Base-by-base conservation (phyloP, 2,888 invertebrate species). In the Liposcelis brunnea region DNA sequence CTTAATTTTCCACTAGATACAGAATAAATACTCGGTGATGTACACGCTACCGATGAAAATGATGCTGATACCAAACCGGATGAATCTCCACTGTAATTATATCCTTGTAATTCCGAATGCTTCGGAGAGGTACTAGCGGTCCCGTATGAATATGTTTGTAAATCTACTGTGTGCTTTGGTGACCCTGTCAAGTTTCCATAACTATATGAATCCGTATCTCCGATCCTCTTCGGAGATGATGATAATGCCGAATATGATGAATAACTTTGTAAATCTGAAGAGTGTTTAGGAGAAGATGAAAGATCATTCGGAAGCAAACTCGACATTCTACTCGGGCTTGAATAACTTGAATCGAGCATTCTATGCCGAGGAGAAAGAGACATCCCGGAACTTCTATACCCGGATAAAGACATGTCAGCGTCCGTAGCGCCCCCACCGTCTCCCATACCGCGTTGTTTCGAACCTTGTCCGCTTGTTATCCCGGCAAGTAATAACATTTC, bases 351-450 rank as follows among this genome's bases (percentile, higher is more conserved):
- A 26, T 26, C 26, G 8, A 26, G 26, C 12, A 19, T n/a, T 40
- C 19, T 40, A 21, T 14, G 40, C 15, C 35, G 58, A 56, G 42
- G 57, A 52, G 47, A 58, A 55, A 16, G 59, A 58, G 51, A 58
- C 40, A 31, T 52, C 11, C 19, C 40, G 7, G 19, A 14, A 19
- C 40, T 40, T 26, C 26, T 26, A 26, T 26, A 26, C 8, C 26
- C 26, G 26, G 26, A 26, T 26, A 26, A 8, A 26, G 26, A 8
- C 8, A 61, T 71, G 57, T 77, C 72, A 57, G 74, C 74, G 56
- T 81, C 80, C 43, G 71, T 70, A 18, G 70, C 64, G 34, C 66
- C 60, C 48, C 70, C 68, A 54, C 69, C 72, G 55, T 80, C 80
- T 15, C 74, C 64, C 14, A 74, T 64, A 26, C 8, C 8, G 4